Base-by-base conservation (phyloP, 2,797 vertebrate genomes). In the Melanotaenia boesemani region DNA sequence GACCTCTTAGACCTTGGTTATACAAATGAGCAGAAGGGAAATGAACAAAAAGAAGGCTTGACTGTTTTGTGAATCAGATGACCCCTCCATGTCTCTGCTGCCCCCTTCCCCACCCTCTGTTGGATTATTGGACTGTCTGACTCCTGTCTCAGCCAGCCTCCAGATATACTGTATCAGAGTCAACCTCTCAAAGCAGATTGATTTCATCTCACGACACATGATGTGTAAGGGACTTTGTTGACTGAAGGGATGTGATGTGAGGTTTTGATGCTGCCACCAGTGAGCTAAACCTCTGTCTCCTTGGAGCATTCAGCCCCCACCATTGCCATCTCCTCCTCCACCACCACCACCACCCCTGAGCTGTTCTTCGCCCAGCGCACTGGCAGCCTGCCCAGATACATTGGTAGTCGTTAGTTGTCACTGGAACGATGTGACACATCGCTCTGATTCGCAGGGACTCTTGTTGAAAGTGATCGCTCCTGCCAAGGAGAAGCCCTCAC, bases 371-470 rank as follows among this genome's bases (percentile, higher is more conserved):
- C 80, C 89, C 80, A 68, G 80, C 52, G n/a, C 77, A 9, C 85
- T 94, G 91, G 90, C 91, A 84, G 81, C 65, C 85, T 76, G 89
- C 91, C 92, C 84, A 46, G 89, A 89, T 86, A 71, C 89, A 85
- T 91, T 86, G 90, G 80, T 86, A 90, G 91, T 93, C 87, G 85
- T 86, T 88, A 88, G 89, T 86, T 91, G 90, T 92, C 91, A 88
- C 85, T 79, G 87, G 86, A 90, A 89, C 80, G 86, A 91, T 88
- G 89, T 83, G 86, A 89, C 88, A 89, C 72, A 82, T 87, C 82
- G 65, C 87, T 89, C 81, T 87, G 90, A 92, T 93, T 92, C 66
- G 80, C 74, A 1, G 85, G 74, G 85, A 74, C 82, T 82, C 85
- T 90, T 89, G 92, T 89, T 87, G 87, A 86, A 91, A 93, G 90